Evolutionary conservation across 1,140 invertebrate genomes (phyloP).

Genomic region (Drosophila kikkawai): DNA sequence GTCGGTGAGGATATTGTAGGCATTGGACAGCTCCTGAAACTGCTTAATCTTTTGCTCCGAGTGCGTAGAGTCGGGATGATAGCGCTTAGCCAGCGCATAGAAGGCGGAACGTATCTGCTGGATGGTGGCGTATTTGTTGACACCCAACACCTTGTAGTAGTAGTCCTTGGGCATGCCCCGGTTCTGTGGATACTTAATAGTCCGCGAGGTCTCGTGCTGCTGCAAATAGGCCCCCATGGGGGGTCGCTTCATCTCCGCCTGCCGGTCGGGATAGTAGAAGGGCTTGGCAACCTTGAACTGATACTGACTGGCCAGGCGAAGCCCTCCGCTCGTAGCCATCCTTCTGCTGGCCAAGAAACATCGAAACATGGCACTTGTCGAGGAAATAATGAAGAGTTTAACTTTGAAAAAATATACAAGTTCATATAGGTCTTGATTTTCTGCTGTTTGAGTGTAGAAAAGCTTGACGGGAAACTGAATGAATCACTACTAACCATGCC

Average conservation of each 20-base stretch:
- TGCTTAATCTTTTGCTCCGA: constrained; percentile 89
- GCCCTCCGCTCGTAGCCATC: not conserved
- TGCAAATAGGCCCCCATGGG: not conserved
- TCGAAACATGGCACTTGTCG: constrained; percentile 51
- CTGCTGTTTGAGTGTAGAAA: constrained; percentile 10
- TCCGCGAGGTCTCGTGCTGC: constrained; percentile 2
- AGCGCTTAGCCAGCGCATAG: constrained; percentile 90
- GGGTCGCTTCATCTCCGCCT: constrained; percentile 49
- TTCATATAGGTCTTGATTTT: not conserved
- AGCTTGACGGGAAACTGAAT: constrained; percentile 18
- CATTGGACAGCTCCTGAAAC: constrained; percentile 95
- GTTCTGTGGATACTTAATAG: constrained; percentile 33
- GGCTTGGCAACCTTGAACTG: constrained; percentile 63
- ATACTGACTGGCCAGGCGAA: constrained; percentile 61
- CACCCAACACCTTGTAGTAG: constrained; percentile 94
- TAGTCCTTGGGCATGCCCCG: constrained; percentile 89
- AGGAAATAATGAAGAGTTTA: constrained; percentile 2
- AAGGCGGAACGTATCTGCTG: constrained; percentile 95
- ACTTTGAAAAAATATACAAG: constrained; percentile 31
- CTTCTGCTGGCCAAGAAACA: not conserved
- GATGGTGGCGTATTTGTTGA: constrained; percentile 89
- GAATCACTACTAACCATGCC: not conserved
- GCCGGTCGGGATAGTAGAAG: constrained; percentile 71
- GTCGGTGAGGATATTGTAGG: constrained; percentile 93
- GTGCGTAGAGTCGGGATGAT: constrained; percentile 90